These are phyloP conservation scores for Ceramica pisi DNA, from an alignment of 2,888 invertebrate species.

Conservation along the genomic window DNA sequence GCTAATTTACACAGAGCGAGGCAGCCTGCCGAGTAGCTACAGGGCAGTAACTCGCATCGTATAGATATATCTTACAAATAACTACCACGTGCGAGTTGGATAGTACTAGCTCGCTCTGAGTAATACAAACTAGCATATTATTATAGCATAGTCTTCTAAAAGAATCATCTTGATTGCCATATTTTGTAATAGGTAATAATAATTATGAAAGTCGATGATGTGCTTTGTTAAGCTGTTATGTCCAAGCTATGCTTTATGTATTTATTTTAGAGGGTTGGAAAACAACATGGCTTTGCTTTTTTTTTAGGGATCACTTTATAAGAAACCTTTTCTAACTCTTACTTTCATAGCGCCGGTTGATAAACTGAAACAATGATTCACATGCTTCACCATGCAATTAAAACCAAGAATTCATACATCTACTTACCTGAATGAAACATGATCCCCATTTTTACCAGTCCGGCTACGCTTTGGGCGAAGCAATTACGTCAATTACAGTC, in stretches of 20 bases:
- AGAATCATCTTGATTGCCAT: background rate
- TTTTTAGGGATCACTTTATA: background rate
- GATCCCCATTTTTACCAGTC: no score
- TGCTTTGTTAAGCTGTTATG: background rate
- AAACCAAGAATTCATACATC: background rate
- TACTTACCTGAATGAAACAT: conserved; percentile 8
- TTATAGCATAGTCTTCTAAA: background rate
- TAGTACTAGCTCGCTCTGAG: no score
- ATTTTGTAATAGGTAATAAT: no score
- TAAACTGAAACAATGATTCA: background rate
- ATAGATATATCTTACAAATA: no score
- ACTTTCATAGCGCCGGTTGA: background rate
- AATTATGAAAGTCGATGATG: background rate
- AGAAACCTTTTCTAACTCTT: background rate
- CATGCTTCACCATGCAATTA: background rate
- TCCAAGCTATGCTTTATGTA: background rate
- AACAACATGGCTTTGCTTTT: background rate
- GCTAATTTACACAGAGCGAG: no score
- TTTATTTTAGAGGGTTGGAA: background rate
- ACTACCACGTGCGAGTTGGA: no score
- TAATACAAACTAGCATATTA: no score
- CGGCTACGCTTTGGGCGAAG: background rate
- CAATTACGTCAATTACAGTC: conserved; percentile 33
- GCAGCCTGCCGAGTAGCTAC: no score
- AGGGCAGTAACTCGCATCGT: no score